Conservation (phyloP, 2,797 vertebrate genomes). For the Gobio occitaniae region DNA sequence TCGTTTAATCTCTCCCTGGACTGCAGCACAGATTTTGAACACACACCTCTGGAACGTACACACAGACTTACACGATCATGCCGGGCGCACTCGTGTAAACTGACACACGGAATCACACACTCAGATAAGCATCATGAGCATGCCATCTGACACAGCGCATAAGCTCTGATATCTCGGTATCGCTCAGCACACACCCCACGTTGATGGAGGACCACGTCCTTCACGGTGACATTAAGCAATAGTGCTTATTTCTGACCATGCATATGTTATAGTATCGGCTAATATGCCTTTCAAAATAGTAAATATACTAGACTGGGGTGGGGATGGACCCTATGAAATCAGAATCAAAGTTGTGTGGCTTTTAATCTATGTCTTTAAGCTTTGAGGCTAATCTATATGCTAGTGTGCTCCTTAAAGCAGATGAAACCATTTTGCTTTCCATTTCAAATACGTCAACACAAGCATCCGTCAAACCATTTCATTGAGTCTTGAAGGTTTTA, state of each 20-base stretch:
- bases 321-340: neutral
- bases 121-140: conserved; percentile 44
- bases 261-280: neutral
- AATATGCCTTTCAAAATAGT: conserved; percentile 2
- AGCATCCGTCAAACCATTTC: neutral
- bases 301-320: neutral
- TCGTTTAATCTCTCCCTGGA: conserved; percentile 53
- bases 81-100: conserved; percentile 18
- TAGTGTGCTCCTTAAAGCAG: neutral
- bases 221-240: conserved; percentile 17
- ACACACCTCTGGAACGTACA: conserved; percentile 34
- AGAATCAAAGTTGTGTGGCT: conserved; percentile 1
- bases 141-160: conserved; percentile 30
- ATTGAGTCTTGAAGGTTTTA: neutral
- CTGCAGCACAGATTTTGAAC: conserved; percentile 32
- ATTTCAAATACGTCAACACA: conserved; percentile 1
- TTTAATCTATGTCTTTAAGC: neutral
- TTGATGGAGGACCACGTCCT: conserved; percentile 24
- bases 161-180: conserved; percentile 31
- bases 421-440: neutral
- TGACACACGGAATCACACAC: conserved; percentile 46
- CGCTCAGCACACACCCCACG: conserved; percentile 1
- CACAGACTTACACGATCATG: conserved; percentile 38
- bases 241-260: conserved; percentile 4
- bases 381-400: conserved; percentile 8